These are phyloP conservation scores for Epizoanthus stellaris DNA, from an alignment of 92 coral and sea anemone species.

Conservation along the genomic window DNA sequence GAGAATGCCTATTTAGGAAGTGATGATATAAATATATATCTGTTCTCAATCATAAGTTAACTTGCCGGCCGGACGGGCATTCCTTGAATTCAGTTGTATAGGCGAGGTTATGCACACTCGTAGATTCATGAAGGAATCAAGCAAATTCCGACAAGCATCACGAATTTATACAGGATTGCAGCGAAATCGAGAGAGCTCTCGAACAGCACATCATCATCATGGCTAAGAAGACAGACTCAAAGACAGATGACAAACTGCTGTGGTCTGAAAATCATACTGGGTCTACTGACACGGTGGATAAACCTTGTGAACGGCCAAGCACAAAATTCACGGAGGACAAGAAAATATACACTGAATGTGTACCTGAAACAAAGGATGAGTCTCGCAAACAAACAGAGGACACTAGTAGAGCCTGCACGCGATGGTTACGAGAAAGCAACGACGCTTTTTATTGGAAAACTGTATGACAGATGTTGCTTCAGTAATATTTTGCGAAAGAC, in stretches of 20 bases:
- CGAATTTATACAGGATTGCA: no score
- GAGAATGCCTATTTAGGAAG: no score
- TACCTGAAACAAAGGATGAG: not conserved
- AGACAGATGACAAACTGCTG: slow-evolving; percentile 1
- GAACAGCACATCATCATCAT: slow-evolving; percentile 6
- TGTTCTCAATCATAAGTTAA: no score
- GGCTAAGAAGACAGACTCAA: not conserved
- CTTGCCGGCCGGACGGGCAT: no score
- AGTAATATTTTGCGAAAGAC: no score
- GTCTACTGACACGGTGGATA: not conserved
- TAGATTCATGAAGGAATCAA: no score
- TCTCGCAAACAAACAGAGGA: not conserved
- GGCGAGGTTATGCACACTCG: no score
- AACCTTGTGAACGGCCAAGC: not conserved
- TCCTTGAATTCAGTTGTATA: no score
- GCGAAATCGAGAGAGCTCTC: no score
- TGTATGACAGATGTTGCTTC: not conserved
- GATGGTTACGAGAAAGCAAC: slow-evolving; percentile 29
- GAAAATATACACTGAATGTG: not conserved
- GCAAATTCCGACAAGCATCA: no score
- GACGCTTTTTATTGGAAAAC: slow-evolving; percentile 42
- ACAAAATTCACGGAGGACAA: not conserved
- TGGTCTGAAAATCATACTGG: not conserved
- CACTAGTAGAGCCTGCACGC: slow-evolving; percentile 4
- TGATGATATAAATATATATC: no score